Evolutionary conservation across 64 coral and sea anemone species (phyloP).

Genomic region (Dendronephthya gigantea): DNA sequence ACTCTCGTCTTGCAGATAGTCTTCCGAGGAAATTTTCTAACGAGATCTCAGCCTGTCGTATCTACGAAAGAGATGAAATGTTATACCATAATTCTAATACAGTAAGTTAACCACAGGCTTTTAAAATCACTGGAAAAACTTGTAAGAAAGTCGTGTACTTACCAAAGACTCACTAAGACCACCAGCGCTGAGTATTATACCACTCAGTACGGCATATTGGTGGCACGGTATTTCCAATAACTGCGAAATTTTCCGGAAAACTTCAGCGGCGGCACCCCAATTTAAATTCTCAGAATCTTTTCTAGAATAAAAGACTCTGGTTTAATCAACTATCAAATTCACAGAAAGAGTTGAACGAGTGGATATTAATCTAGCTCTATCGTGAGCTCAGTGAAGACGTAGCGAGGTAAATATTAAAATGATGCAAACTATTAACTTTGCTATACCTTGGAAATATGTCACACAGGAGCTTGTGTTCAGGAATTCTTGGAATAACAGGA

Average conservation of each 20-base stretch:
- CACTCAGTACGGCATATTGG: slow-evolving; percentile 59
- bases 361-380: no score
- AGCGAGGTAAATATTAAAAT: neutral
- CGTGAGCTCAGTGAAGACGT: no score
- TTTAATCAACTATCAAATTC: neutral
- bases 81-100: no score
- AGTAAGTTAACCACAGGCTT: neutral
- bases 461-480: slow-evolving; percentile 62
- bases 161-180: slow-evolving; percentile 94
- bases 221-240: slow-evolving; percentile 52
- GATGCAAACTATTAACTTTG: neutral
- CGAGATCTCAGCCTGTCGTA: neutral
- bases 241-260: slow-evolving; percentile 57
- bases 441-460: slow-evolving; percentile 73
- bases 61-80: neutral
- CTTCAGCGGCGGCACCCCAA: slow-evolving; percentile 63
- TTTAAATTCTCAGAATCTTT: slow-evolving; percentile 51
- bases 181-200: slow-evolving; percentile 87
- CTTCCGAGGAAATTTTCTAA: neutral
- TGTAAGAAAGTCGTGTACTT: neutral
- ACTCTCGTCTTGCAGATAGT: neutral
- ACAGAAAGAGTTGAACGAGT: no score
- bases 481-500: slow-evolving; percentile 60
- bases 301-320: slow-evolving; percentile 16
- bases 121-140: neutral